These are phyloP conservation scores for Corella eumyota DNA, from an alignment of 23 tunicate genomes.

Conservation along the genomic window DNA sequence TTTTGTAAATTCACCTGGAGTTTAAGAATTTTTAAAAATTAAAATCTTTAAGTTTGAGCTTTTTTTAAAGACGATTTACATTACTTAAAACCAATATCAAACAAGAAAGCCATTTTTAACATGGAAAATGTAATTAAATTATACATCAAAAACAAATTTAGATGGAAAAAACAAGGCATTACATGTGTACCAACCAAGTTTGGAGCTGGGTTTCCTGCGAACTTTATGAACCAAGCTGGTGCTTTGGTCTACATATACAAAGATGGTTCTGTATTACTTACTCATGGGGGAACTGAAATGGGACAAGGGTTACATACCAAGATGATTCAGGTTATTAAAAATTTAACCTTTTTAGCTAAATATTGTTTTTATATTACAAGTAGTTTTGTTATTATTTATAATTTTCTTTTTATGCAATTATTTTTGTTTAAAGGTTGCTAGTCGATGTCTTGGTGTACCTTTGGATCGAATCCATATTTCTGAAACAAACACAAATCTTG, in stretches of 20 bases:
- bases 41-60: too few relatives aligned
- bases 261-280: conserved; percentile 70
- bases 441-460: conserved; percentile 68
- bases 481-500: conserved; percentile 72
- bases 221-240: conserved; percentile 86
- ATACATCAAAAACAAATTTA: too few relatives aligned
- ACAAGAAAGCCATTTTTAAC: too few relatives aligned
- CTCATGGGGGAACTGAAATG: conserved; percentile 97
- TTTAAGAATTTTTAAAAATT: too few relatives aligned
- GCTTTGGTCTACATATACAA: conserved; percentile 67
- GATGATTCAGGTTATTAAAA: conserved; percentile 95
- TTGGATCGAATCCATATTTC: conserved; percentile 31
- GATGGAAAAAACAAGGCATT: conserved; percentile 40
- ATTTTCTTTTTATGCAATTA: too few relatives aligned
- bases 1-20: too few relatives aligned
- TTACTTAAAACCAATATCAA: too few relatives aligned
- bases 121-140: too few relatives aligned
- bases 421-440: conserved; percentile 44
- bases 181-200: conserved; percentile 34
- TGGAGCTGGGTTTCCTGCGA: conserved; percentile 15
- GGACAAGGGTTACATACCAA: conserved; percentile 96
- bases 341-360: too few relatives aligned
- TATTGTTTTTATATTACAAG: too few relatives aligned
- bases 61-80: too few relatives aligned
- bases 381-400: too few relatives aligned